Conservation (phyloP, 1,140 invertebrate genomes). For the Trialeurodes vaporariorum region DNA sequence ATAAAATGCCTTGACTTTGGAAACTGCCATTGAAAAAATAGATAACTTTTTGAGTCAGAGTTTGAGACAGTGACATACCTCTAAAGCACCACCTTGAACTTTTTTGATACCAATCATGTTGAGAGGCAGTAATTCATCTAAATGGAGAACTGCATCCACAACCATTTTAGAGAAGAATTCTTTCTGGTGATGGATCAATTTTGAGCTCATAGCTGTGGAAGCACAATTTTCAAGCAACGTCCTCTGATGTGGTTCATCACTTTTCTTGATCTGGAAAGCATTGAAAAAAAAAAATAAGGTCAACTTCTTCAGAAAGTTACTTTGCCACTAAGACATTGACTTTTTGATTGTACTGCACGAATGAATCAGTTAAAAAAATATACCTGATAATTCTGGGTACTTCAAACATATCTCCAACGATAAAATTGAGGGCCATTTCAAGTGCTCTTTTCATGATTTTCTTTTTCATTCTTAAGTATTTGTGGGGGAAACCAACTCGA, state of each 20-base stretch:
- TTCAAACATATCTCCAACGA: too few species aligned
- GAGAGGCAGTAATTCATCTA: conserved; percentile 88
- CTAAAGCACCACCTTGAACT: conserved; percentile 84
- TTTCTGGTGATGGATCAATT: conserved; percentile 90
- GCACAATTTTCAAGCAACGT: conserved; percentile 87
- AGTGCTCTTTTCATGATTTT: too few species aligned
- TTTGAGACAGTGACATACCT: conserved; percentile 39
- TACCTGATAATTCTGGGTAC: too few species aligned
- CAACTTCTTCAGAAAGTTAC: background rate
- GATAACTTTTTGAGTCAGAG: too few species aligned
- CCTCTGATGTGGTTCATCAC: conserved; percentile 47
- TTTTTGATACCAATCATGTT: conserved; percentile 99
- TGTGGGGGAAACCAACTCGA: too few species aligned
- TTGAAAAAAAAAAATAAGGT: conserved; percentile 2
- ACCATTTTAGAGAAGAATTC: conserved; percentile 95
- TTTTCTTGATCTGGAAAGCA: conserved; percentile 45
- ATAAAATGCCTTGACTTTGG: too few species aligned
- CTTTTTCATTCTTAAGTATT: too few species aligned
- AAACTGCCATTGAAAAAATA: too few species aligned
- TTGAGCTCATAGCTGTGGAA: conserved; percentile 90
- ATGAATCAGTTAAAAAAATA: too few species aligned
- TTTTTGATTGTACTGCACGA: too few species aligned
- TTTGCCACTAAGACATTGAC: background rate
- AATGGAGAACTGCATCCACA: conserved; percentile 86
- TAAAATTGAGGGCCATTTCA: too few species aligned